Evolutionary conservation across 2,113 vertebrate species (phyloP).

Genomic region (Oplegnathus fasciatus): DNA sequence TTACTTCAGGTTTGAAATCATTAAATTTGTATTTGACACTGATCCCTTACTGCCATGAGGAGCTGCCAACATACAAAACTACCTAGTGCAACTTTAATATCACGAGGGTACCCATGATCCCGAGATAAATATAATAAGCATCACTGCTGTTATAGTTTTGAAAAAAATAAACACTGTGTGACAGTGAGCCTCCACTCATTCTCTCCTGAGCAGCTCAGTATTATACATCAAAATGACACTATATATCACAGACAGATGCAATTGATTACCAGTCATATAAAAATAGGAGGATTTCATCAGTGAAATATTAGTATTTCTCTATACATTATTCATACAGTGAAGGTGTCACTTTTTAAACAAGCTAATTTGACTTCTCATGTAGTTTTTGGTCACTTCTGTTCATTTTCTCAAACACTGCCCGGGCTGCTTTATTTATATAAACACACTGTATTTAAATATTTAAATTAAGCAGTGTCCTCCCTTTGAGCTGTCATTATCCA

Average conservation of each 20-base stretch:
- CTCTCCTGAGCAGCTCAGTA: not conserved
- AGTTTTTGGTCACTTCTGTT: not conserved
- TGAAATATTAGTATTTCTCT: not conserved
- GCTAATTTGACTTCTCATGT: not conserved
- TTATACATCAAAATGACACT: not conserved
- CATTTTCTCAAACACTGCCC: not conserved
- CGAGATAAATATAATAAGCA: conserved; percentile 9
- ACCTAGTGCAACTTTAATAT: conserved; percentile 26
- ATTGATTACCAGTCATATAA: not conserved
- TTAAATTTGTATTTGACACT: conserved; percentile 31
- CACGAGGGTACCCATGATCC: not conserved
- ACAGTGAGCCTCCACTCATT: not conserved
- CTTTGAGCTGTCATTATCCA: conserved; percentile 5
- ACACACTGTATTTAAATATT: not conserved
- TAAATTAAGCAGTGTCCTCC: not conserved
- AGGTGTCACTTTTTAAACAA: not conserved
- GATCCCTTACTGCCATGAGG: conserved; percentile 10
- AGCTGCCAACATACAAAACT: conserved; percentile 30
- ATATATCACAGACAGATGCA: not conserved
- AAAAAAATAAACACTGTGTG: not conserved
- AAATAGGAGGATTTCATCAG: not conserved
- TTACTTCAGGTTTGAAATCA: conserved; percentile 36
- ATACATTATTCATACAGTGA: not conserved
- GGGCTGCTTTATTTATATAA: not conserved
- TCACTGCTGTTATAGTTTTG: not conserved